Evolutionary conservation across 2,888 invertebrate genomes (phyloP).

Genomic region (Beris chalybata): DNA sequence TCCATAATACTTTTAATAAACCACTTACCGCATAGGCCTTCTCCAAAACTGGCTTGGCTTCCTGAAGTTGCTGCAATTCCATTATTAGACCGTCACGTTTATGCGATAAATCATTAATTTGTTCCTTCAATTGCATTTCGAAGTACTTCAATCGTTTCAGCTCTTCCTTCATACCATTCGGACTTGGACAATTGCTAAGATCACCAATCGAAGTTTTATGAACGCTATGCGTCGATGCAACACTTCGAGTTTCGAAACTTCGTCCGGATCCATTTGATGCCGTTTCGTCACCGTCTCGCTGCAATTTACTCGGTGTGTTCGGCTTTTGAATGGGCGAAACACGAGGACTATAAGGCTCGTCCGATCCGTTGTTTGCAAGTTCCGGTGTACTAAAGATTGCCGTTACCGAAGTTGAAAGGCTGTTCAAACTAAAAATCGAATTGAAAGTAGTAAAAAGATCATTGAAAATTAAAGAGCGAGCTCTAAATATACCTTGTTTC

Average conservation of each 20-base stretch:
- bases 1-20: neutral
- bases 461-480: neutral
- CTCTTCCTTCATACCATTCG: conserved; percentile 52
- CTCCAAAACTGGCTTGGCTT: conserved; percentile 55
- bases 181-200: conserved; percentile 46
- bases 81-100: conserved; percentile 56
- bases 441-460: neutral
- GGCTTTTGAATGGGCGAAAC: conserved; percentile 46
- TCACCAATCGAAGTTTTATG: conserved; percentile 44
- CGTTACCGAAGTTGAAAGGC: conserved; percentile 52
- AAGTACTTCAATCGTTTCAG: conserved; percentile 54
- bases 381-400: conserved; percentile 51
- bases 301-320: conserved; percentile 41
- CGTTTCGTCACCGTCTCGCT: conserved; percentile 48
- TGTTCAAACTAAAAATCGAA: conserved; percentile 36
- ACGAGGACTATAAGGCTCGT: conserved; percentile 26
- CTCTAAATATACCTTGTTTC: conserved; percentile 45
- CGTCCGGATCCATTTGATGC: conserved; percentile 52
- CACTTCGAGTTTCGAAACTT: conserved; percentile 53
- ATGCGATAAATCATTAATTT: conserved; percentile 53
- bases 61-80: conserved; percentile 57
- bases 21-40: conserved; percentile 55
- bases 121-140: conserved; percentile 54
- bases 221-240: conserved; percentile 50
- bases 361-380: conserved; percentile 1